phyloP scores from a whole-genome alignment of 2,113 vertebrate species.

The Oryzias celebensis region DNA sequence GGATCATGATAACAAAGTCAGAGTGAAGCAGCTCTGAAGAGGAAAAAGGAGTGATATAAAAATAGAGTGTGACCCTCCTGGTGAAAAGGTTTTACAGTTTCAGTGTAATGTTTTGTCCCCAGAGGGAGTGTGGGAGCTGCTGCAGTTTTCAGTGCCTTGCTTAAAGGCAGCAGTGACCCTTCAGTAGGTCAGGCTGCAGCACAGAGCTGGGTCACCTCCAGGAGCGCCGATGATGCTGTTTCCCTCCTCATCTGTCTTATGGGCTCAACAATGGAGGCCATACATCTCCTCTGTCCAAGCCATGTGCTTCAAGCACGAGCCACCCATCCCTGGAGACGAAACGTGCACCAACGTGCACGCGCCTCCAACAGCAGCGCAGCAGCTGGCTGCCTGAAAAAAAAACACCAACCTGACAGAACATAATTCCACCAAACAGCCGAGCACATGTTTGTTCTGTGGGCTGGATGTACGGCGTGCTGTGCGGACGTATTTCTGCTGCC shows the following conservation, averaged over 20 bases:
- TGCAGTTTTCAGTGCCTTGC: conserved; percentile 45
- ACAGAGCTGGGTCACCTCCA: conserved; percentile 73
- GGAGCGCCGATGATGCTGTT: conserved; percentile 63
- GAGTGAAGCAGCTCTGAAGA: too few relatives aligned
- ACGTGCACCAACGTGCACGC: conserved; percentile 11
- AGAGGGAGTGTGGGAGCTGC: neutral
- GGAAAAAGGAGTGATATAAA: too few relatives aligned
- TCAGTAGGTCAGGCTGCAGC: neutral
- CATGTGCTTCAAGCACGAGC: conserved; percentile 66
- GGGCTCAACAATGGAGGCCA: conserved; percentile 47
- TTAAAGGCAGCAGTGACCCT: conserved; percentile 38
- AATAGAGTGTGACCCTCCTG: too few relatives aligned
- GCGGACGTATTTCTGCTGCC: conserved; percentile 43
- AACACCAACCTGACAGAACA: conserved; percentile 58
- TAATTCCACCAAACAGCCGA: conserved; percentile 53
- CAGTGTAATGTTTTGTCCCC: conserved; percentile 15
- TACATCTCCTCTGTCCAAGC: conserved; percentile 60
- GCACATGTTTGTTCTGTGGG: conserved; percentile 49
- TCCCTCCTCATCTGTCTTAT: conserved; percentile 70
- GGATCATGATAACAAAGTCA: too few relatives aligned
- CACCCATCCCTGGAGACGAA: conserved; percentile 43
- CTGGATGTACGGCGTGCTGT: conserved; percentile 43
- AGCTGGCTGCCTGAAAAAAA: conserved; percentile 53
- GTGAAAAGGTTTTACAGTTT: too few relatives aligned
- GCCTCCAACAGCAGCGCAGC: conserved; percentile 11